These are phyloP conservation scores for Bhutanitis thaidina DNA, from an alignment of 2,888 invertebrate species.

Conservation along the genomic window DNA sequence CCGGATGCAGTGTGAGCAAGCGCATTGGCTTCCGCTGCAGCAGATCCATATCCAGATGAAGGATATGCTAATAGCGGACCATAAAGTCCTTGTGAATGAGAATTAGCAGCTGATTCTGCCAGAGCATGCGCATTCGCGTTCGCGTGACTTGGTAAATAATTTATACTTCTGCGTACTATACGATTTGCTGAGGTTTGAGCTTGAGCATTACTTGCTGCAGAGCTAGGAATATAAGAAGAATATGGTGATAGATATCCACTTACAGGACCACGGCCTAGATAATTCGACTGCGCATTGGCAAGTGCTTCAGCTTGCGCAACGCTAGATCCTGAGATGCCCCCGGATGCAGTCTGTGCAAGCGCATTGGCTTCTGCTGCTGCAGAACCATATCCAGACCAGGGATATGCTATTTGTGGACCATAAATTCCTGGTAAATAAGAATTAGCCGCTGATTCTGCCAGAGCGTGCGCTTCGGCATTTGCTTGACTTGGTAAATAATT, in stretches of 20 bases:
- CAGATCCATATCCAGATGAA: not conserved
- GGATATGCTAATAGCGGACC: not conserved
- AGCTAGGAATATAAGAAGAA: not conserved
- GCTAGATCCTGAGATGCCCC: not conserved
- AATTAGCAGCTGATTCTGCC: not conserved
- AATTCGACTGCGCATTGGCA: slow-evolving; percentile 12
- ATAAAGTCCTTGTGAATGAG: not conserved
- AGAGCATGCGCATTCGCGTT: slow-evolving; percentile 9
- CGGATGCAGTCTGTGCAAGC: slow-evolving; percentile 21
- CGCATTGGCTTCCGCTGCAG: not conserved
- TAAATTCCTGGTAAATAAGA: not conserved
- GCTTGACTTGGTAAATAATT: too few relatives aligned
- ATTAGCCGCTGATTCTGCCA: not conserved
- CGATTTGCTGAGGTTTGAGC: slow-evolving; percentile 21
- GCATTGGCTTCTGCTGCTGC: slow-evolving; percentile 15
- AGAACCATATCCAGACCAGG: not conserved
- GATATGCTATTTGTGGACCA: not conserved
- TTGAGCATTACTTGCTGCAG: slow-evolving; percentile 15
- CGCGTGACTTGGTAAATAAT: not conserved
- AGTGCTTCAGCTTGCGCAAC: not conserved
- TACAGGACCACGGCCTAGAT: not conserved
- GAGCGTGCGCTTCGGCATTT: slow-evolving; percentile 6
- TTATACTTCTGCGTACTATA: too few relatives aligned
- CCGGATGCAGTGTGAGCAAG: not conserved
- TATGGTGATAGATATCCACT: not conserved